These are phyloP conservation scores for Ecdyonurus torrentis DNA, from an alignment of 2,888 invertebrate species.

Conservation along the genomic window DNA sequence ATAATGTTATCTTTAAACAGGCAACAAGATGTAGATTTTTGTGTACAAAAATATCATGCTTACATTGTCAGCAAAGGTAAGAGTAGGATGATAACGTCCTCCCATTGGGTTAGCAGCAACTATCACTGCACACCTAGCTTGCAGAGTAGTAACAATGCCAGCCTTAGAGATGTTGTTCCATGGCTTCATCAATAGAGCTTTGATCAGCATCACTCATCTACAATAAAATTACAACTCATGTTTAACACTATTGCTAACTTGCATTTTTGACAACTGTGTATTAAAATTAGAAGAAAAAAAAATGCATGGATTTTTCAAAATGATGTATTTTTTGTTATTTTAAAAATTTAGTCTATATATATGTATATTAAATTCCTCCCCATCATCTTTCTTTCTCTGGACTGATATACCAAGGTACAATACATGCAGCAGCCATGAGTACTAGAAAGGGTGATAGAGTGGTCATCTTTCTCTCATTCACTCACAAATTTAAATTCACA, in stretches of 20 bases:
- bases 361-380: too few relatives aligned
- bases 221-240: constrained; percentile 11
- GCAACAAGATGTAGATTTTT: not conserved
- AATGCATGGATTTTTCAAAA: too few relatives aligned
- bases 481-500: too few relatives aligned
- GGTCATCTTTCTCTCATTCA: too few relatives aligned
- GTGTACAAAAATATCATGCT: constrained; percentile 13
- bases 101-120: constrained; percentile 98
- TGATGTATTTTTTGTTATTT: too few relatives aligned
- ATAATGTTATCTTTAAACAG: too few relatives aligned
- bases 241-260: not conserved
- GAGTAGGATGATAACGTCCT: constrained; percentile 90
- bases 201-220: constrained; percentile 96
- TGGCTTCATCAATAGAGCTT: constrained; percentile 98
- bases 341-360: too few relatives aligned
- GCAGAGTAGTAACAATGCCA: constrained; percentile 94
- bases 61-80: constrained; percentile 96
- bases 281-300: not conserved
- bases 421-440: too few relatives aligned
- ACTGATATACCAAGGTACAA: too few relatives aligned
- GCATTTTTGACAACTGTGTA: not conserved
- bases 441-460: too few relatives aligned
- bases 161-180: constrained; percentile 99
- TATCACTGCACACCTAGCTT: constrained; percentile 94
- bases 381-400: too few relatives aligned